Conservation (phyloP, 2,113 vertebrate species). For the Anolis carolinensis region DNA sequence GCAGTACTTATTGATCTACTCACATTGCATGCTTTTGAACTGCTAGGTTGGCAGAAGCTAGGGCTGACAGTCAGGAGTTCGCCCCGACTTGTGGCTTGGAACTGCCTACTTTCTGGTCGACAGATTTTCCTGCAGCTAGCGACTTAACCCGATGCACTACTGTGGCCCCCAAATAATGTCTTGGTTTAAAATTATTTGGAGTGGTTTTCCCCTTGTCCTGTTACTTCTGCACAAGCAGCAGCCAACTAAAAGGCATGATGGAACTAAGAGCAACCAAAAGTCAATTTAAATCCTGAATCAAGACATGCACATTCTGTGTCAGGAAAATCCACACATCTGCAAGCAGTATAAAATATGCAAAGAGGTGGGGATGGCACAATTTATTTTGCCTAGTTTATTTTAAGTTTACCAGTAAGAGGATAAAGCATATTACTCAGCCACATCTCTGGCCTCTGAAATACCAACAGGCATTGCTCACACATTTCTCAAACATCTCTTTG, state of each 20-base stretch:
- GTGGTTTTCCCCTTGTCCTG: not conserved
- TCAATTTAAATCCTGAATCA: not conserved
- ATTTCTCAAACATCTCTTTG: no score
- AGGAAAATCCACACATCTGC: not conserved
- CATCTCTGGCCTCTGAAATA: not conserved
- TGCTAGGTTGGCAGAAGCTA: no score
- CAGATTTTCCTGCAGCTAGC: no score
- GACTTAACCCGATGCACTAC: no score
- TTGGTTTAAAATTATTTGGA: not conserved
- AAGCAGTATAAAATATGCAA: not conserved
- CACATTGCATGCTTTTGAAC: no score
- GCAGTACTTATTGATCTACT: no score
- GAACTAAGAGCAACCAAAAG: not conserved
- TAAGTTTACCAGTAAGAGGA: not conserved
- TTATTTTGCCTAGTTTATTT: not conserved
- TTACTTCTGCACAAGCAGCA: no score
- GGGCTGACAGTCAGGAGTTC: no score
- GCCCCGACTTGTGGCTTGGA: no score
- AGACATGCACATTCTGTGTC: not conserved
- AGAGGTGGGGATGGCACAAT: not conserved
- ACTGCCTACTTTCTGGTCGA: no score
- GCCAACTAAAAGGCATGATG: not conserved
- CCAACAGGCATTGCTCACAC: not conserved
- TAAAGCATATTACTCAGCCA: not conserved
- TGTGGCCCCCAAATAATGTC: no score